These are phyloP conservation scores for Drosophila maculinotata DNA, from an alignment of 2,888 invertebrate species.

Conservation along the genomic window DNA sequence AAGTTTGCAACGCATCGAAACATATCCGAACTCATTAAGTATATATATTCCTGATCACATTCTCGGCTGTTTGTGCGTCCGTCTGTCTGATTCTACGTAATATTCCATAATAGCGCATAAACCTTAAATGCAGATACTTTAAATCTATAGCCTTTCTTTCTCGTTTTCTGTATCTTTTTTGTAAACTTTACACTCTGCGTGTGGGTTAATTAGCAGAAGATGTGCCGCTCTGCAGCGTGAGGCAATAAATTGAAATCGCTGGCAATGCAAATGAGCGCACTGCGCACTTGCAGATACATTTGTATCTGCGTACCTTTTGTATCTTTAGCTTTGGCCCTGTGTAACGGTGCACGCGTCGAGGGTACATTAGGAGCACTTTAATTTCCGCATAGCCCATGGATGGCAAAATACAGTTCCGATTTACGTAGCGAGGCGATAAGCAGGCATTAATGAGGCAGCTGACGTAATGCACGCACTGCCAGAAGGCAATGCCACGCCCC, in stretches of 20 bases:
- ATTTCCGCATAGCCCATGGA: slow-evolving; percentile 68
- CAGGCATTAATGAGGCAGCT: slow-evolving; percentile 62
- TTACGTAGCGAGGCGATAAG: slow-evolving; percentile 31
- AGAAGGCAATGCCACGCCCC: slow-evolving; percentile 38
- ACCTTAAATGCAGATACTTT: too few relatives aligned
- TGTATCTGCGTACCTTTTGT: slow-evolving; percentile 19
- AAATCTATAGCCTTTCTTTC: too few relatives aligned
- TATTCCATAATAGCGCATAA: too few relatives aligned
- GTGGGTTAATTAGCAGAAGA: slow-evolving; percentile 42
- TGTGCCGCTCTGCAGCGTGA: slow-evolving; percentile 1
- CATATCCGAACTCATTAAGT: too few relatives aligned
- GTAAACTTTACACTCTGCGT: slow-evolving; percentile 1
- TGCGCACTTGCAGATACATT: slow-evolving; percentile 27
- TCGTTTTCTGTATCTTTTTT: slow-evolving; percentile 3
- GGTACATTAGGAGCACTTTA: slow-evolving; percentile 52
- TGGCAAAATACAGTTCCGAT: slow-evolving; percentile 68
- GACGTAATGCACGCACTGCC: slow-evolving; percentile 75
- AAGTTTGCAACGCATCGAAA: too few relatives aligned
- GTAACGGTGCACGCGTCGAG: slow-evolving; percentile 25
- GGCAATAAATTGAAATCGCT: slow-evolving; percentile 27
- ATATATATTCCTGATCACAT: too few relatives aligned
- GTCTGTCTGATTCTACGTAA: too few relatives aligned
- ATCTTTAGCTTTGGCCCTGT: slow-evolving; percentile 18
- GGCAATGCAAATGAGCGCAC: slow-evolving; percentile 10
- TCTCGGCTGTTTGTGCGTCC: too few relatives aligned